Base-by-base conservation (phyloP, 2,113 vertebrate genomes). In the Pseudonaja textilis region DNA sequence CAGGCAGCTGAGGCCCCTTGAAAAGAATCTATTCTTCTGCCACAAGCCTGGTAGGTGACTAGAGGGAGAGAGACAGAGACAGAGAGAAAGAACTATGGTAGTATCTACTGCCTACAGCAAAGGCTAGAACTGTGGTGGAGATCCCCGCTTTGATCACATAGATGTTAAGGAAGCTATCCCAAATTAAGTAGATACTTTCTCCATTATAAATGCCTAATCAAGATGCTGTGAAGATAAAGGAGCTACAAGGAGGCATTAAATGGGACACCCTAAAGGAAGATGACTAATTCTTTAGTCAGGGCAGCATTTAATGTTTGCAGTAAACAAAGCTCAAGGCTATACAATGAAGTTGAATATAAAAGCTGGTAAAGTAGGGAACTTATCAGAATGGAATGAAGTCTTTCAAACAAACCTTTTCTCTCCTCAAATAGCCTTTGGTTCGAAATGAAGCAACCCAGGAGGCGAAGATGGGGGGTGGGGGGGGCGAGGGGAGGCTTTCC, bases 221-320 rank as follows among this genome's bases (percentile, higher is more conserved):
- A 93, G n/a, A 93, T 61, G 81, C 52, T 92, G 91, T 74, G 87
- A 89, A 88, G 91, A 92, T 89, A 86, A 64, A 89, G 52, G 47
- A 29, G 26, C 64, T 92, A 89, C 50, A 86, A 92, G 88, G 57
- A 59, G 55, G 92, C 39, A 22, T 90, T 81, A 61, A 50, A 23
- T 56, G 23, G 74, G 69, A 90, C 92, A 90, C 92, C 88, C 88
- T 42, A 11, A 3, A 85, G 92, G 22, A 8, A 59, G 39, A 86
- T 93, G 92, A 93, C 89, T 93, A 93, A 93, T 90, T 87, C 47
- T 87, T 85, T 90, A 90, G 89, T 90, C 88, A 90, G 74, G 39
- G 81, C 89, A 86, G n/a, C 22, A 54, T 90, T 93, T 93, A 93
- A 93, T 86, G 92, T 56, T 90, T 90, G 74, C 74, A 64, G 81